Conservation (phyloP, 1,140 invertebrate species). For the Achatina immaculata region DNA sequence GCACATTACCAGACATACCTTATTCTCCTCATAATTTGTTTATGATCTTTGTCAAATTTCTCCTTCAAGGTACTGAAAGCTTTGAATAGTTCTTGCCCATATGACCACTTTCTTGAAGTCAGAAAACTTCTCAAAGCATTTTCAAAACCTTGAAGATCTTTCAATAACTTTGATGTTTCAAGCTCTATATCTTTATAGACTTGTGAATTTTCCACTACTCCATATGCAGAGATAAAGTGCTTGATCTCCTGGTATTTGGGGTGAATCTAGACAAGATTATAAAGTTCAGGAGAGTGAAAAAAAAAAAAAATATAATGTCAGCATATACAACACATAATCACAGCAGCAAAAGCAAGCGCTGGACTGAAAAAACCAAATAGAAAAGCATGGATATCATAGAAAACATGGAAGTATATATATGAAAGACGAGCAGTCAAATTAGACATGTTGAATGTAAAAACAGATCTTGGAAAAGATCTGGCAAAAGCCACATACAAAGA, state of each 20-base stretch:
- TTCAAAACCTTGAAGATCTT: background rate
- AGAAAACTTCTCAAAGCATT: background rate
- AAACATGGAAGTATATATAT: too few species aligned
- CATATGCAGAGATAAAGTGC: background rate
- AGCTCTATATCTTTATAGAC: background rate
- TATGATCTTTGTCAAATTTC: background rate
- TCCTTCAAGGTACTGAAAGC: background rate
- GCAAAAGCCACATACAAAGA: too few species aligned
- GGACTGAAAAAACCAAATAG: too few species aligned
- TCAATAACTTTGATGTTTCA: background rate
- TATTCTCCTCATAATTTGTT: background rate
- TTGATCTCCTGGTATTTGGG: background rate
- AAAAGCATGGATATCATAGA: too few species aligned
- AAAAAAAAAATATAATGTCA: too few species aligned
- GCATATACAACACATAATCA: too few species aligned
- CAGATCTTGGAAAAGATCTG: too few species aligned
- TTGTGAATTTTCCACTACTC: slow-evolving; percentile 11
- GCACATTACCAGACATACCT: background rate
- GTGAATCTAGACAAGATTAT: slow-evolving; percentile 14
- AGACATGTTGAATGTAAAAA: too few species aligned
- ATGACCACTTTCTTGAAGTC: background rate
- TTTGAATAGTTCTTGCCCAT: background rate
- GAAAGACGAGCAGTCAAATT: too few species aligned
- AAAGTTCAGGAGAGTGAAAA: too few species aligned
- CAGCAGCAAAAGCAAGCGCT: too few species aligned